phyloP scores from a whole-genome alignment of 2,797 vertebrate genomes.

The Tauraco hartlaubi region DNA sequence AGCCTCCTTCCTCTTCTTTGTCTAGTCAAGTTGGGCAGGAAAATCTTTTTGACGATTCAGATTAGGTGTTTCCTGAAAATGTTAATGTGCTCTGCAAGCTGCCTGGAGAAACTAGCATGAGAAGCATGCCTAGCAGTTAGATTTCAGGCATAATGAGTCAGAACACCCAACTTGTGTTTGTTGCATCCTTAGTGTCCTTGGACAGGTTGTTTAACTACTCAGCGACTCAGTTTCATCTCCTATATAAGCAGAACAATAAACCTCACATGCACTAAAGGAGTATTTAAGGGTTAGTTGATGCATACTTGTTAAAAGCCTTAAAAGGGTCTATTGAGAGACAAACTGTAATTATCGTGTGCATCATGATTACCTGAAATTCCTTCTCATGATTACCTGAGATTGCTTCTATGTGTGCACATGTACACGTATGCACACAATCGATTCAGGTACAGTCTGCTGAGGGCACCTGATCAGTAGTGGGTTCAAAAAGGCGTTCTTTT shows the following conservation, averaged over 20 bases:
- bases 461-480: not conserved
- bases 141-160: slow-evolving; percentile 26
- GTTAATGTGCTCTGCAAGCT: slow-evolving; percentile 9
- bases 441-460: not conserved
- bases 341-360: not conserved
- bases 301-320: slow-evolving; percentile 33
- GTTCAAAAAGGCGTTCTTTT: not conserved
- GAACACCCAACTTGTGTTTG: not conserved
- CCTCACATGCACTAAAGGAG: not conserved
- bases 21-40: slow-evolving; percentile 1
- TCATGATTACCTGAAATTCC: not conserved
- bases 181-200: slow-evolving; percentile 15
- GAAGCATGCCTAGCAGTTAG: slow-evolving; percentile 3
- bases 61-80: slow-evolving; percentile 14
- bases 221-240: not conserved
- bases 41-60: slow-evolving; percentile 24
- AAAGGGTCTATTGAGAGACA: not conserved
- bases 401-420: not conserved
- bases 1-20: slow-evolving; percentile 2
- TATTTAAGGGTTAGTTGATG: not conserved
- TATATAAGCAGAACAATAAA: slow-evolving; percentile 22
- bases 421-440: not conserved
- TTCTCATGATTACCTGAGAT: not conserved
- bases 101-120: slow-evolving; percentile 6
- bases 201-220: slow-evolving; percentile 25